Base-by-base conservation (phyloP, 2,797 vertebrate species). In the Calcarius lapponicus region DNA sequence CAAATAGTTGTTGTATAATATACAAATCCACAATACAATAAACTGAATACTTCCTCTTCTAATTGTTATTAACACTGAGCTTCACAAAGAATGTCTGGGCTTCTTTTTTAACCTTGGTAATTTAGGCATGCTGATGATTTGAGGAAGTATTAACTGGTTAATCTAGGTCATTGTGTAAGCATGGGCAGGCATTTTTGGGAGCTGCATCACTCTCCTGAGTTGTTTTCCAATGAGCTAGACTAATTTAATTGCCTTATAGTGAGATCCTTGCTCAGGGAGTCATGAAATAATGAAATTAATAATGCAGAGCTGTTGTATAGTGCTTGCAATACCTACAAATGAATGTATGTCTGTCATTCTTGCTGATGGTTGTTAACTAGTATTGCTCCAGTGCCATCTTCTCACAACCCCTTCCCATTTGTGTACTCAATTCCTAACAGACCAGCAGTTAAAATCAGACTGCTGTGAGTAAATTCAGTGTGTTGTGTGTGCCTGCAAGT, bases 141-240 rank as follows among this genome's bases (percentile, higher is more conserved):
- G 73, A 91, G 75, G 90, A 83, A 93, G 65, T 82, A 58, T 60
- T 82, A 74, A 92, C 78, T 6, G 36, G 87, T 92, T 94, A 34
- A 91, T 94, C 91, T 40, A 81, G 86, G 91, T 86, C 53, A 82
- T 95, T 86, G 61, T 82, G 48, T 92, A 90, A 94, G 62, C 64
- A 88, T 20, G 62, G 67, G 62, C 89, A 86, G 86, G 51, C 92
- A 88, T 96, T 94, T 94, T 90, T 90, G 82, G 36, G 62, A 95
- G 83, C 92, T 95, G 78, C 79, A 80, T 96, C 95, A 95, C 65
- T 64, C 47, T 75, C 34, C 56, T 51, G 78, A 80, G 71, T 71
- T 87, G 48, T 90, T 95, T 95, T 82, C 38, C 45, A 87, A 50
- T 85, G 80, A 85, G 71, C 20, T 84, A 61, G 67, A 51, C 78